Evolutionary conservation across 2,888 invertebrate species (phyloP).

Genomic region (Portevinia maculata): DNA sequence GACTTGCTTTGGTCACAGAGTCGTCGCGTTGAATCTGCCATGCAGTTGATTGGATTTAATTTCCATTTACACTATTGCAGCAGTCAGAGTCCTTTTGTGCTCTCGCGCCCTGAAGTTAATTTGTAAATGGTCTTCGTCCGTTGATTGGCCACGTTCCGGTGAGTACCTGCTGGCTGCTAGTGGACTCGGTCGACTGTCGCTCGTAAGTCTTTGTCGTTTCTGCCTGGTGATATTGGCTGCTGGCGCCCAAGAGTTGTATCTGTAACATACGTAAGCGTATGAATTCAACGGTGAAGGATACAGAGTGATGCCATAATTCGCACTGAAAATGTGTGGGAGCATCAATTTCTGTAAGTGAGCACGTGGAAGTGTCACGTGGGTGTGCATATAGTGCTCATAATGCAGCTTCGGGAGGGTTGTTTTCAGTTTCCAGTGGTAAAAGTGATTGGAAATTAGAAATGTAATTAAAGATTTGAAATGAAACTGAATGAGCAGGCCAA

Average conservation of each 20-base stretch:
- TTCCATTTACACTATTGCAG: conserved; percentile 64
- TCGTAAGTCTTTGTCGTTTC: conserved; percentile 21
- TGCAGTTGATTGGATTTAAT: conserved; percentile 72
- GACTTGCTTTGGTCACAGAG: conserved; percentile 60
- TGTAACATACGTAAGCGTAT: conserved; percentile 28
- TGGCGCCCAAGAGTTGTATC: conserved; percentile 40
- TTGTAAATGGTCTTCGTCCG: conserved; percentile 67
- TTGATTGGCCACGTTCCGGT: conserved; percentile 70
- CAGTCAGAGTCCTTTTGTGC: conserved; percentile 61
- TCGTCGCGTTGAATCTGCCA: conserved; percentile 45
- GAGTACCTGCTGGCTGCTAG: conserved; percentile 7
- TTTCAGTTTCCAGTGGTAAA: neutral
- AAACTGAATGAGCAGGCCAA: neutral
- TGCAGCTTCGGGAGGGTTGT: neutral
- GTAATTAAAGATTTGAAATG: conserved; percentile 17
- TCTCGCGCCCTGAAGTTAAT: conserved; percentile 66
- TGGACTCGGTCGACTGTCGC: conserved; percentile 3
- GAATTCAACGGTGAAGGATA: conserved; percentile 49
- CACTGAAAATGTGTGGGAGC: conserved; percentile 34
- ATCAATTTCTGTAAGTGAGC: conserved; percentile 43
- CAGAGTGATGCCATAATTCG: conserved; percentile 64
- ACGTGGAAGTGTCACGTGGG: conserved; percentile 68
- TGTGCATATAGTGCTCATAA: neutral
- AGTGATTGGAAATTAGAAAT: conserved; percentile 15
- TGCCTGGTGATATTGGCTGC: neutral